These are phyloP conservation scores for Hymenopus coronatus DNA, from an alignment of 2,888 invertebrate species.

Conservation along the genomic window DNA sequence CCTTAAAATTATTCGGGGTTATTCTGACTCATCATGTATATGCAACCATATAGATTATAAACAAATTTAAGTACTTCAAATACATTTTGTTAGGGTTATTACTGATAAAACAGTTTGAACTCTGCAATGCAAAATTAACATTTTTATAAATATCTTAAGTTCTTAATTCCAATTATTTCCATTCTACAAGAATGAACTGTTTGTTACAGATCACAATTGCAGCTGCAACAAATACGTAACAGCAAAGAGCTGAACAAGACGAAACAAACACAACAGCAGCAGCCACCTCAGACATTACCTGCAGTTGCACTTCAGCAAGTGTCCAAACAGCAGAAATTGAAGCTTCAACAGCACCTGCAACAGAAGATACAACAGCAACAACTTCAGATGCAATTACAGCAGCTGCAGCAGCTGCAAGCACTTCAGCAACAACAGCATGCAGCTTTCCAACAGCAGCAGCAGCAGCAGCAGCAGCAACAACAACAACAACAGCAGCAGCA, in stretches of 20 bases:
- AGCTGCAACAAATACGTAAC: conserved; percentile 62
- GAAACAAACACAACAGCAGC: conserved; percentile 46
- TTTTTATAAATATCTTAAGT: no score
- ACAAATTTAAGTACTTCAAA: no score
- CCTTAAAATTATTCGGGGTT: no score
- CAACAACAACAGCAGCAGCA: conserved; percentile 38
- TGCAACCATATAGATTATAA: no score
- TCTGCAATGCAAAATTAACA: no score
- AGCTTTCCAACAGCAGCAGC: conserved; percentile 39
- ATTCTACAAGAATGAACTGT: no score
- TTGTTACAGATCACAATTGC: conserved; percentile 63
- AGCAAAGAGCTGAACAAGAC: conserved; percentile 40
- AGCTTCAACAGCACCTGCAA: conserved; percentile 38
- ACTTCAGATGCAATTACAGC: conserved; percentile 34
- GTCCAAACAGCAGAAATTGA: conserved; percentile 49
- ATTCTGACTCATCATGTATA: no score
- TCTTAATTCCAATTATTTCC: no score
- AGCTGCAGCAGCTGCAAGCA: conserved; percentile 34
- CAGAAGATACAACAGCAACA: conserved; percentile 50
- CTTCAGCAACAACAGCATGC: conserved; percentile 37
- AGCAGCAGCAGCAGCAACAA: conserved; percentile 33
- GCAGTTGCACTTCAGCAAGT: conserved; percentile 37
- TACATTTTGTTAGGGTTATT: no score
- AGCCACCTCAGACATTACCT: conserved; percentile 56
- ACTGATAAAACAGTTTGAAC: no score